A percentile compares a stretch with the other conserved stretches of the same genome.
These are phyloP conservation scores for Adela reaumurella DNA, from an alignment of 2,888 invertebrate species.

Conservation along the genomic window DNA sequence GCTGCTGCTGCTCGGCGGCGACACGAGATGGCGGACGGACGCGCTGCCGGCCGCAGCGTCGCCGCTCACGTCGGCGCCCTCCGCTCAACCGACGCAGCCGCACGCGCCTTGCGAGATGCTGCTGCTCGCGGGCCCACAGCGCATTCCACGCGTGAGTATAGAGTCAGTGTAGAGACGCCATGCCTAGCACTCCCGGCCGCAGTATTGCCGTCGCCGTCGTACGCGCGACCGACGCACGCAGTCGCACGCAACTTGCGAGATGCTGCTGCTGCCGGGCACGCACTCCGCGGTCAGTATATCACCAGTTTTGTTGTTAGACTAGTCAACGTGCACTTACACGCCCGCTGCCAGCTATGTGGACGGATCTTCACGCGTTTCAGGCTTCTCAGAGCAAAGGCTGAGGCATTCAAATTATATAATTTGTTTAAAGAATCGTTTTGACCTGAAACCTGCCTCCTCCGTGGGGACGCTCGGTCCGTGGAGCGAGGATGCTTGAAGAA, in stretches of 20 bases:
- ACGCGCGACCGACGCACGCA: conserved; percentile 19
- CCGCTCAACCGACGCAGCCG: conserved; percentile 19
- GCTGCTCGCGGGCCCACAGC: conserved; percentile 28
- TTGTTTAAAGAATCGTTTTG: no score
- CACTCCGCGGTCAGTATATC: conserved; percentile 25
- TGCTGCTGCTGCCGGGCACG: conserved; percentile 29
- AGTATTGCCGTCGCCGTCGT: conserved; percentile 18
- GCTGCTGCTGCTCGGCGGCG: conserved; percentile 13
- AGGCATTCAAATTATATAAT: no score
- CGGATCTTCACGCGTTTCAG: no score
- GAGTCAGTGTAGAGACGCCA: no score
- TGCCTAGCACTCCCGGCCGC: conserved; percentile 32
- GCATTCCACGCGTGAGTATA: conserved; percentile 26
- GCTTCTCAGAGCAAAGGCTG: no score
- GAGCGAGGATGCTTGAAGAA: no score
- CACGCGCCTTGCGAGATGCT: conserved; percentile 26
- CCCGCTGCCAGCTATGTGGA: no score
- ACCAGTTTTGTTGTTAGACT: no score
- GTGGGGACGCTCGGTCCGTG: no score
- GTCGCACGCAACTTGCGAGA: conserved; percentile 23
- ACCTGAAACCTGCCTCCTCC: no score
- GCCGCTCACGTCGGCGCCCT: conserved; percentile 21
- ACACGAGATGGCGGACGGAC: conserved; percentile 29
- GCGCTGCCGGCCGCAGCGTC: conserved; percentile 28
- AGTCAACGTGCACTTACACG: no score